Conservation (phyloP, 2,888 invertebrate species). For the Plebejus melissa region DNA sequence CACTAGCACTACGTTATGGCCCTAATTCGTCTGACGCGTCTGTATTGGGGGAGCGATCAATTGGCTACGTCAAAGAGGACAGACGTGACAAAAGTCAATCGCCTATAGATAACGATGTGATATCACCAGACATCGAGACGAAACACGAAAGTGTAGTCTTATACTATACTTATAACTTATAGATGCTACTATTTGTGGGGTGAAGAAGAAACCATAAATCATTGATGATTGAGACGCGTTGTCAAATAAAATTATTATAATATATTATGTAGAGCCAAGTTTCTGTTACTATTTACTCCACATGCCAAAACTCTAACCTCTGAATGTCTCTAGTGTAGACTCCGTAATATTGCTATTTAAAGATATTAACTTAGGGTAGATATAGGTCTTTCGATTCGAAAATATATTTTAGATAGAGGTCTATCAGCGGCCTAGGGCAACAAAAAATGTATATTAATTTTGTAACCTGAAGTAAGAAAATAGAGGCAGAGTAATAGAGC, state of each 20-base stretch:
- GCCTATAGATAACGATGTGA: background rate
- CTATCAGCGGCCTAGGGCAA: background rate
- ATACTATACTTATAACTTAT: no score
- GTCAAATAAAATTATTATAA: background rate
- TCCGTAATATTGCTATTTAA: no score
- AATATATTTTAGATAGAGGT: background rate
- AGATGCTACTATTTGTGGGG: background rate
- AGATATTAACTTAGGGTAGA: no score
- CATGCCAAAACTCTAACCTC: background rate
- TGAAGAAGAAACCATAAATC: no score
- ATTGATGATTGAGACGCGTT: background rate
- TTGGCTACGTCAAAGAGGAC: background rate
- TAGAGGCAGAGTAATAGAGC: background rate
- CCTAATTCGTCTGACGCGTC: background rate
- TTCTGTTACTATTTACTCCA: background rate
- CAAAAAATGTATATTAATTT: background rate
- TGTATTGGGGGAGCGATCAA: no score
- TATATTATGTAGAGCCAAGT: background rate
- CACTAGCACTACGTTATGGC: background rate
- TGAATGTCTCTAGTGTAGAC: no score
- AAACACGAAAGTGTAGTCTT: background rate
- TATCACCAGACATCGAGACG: background rate
- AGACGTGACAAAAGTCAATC: background rate
- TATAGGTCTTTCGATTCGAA: background rate
- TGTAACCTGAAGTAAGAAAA: background rate